These are phyloP conservation scores for Picus viridis DNA, from an alignment of 2,797 vertebrate species.

Conservation along the genomic window DNA sequence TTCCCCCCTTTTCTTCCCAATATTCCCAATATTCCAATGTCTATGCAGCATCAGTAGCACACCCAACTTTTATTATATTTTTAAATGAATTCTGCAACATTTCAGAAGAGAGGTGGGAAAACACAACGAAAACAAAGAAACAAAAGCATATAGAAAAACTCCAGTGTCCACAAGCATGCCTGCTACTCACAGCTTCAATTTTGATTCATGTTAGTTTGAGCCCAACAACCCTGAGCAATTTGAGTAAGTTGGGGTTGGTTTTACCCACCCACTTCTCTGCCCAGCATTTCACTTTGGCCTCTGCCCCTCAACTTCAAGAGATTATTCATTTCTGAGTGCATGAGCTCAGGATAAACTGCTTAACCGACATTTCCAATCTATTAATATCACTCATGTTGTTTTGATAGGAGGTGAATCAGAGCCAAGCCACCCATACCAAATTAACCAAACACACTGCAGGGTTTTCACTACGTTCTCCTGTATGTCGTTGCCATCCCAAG, in stretches of 20 bases:
- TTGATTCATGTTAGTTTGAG: neutral
- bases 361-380: neutral
- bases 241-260: neutral
- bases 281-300: neutral
- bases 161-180: neutral
- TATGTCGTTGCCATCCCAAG: rapidly evolving
- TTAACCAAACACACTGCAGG: neutral
- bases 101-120: neutral
- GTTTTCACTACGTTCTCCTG: neutral
- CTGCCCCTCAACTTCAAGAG: neutral
- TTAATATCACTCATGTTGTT: neutral
- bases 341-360: neutral
- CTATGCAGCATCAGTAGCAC: neutral
- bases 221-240: neutral
- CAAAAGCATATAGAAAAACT: neutral
- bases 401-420: neutral
- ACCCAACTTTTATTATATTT: neutral
- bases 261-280: neutral
- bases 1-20: neutral
- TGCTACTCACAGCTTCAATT: neutral
- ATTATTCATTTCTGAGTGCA: neutral
- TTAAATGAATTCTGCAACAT: neutral
- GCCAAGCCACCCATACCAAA: neutral
- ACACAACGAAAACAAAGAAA: neutral
- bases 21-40: neutral